Conservation (phyloP, 2,888 invertebrate species). For the Ligdia adustata region DNA sequence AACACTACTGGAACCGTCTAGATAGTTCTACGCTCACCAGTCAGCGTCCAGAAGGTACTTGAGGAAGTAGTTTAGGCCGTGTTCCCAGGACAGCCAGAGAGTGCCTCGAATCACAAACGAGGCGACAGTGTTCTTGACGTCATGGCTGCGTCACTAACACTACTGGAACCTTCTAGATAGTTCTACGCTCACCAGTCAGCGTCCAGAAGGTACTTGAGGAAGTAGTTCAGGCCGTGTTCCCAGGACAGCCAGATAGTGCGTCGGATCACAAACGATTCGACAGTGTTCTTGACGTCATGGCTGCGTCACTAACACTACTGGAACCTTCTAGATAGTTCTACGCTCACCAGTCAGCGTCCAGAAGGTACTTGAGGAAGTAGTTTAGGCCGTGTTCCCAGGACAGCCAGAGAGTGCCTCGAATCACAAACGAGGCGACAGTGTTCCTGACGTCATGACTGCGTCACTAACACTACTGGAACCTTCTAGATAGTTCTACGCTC, state of each 20-base stretch:
- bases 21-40: no score
- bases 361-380: conserved; percentile 87
- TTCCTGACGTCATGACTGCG: conserved; percentile 80
- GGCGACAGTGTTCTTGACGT: no score
- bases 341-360: conserved; percentile 14
- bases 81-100: conserved; percentile 87
- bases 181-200: no score
- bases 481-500: conserved; percentile 26
- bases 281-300: conserved; percentile 85
- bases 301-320: neutral
- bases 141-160: no score
- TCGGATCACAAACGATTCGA: no score
- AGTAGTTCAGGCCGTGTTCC: conserved; percentile 86
- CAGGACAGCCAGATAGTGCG: conserved; percentile 82
- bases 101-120: no score
- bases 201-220: conserved; percentile 69
- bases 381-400: conserved; percentile 88
- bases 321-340: neutral
- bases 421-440: conserved; percentile 88
- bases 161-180: no score
- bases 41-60: no score
- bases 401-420: conserved; percentile 89
- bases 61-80: conserved; percentile 85
- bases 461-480: neutral
- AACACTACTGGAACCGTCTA: no score